phyloP scores from a whole-genome alignment of 2,888 invertebrate species.

The Aelia acuminata region DNA sequence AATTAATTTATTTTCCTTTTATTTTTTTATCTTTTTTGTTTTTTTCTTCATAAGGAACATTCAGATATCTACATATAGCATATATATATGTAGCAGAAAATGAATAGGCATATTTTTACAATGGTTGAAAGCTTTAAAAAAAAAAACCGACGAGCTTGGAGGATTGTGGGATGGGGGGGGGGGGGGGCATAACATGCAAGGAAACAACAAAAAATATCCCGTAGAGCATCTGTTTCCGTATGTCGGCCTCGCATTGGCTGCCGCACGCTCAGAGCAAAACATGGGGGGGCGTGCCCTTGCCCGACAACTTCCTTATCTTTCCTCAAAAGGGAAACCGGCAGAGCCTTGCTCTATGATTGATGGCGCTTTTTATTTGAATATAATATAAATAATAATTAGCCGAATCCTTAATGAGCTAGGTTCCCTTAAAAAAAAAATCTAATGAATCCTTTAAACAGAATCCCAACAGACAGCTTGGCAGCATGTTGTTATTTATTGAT shows the following conservation, averaged over 20 bases:
- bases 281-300: background rate
- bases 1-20: too few species aligned
- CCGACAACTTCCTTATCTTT: background rate
- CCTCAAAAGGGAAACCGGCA: conserved; percentile 32
- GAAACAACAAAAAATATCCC: background rate
- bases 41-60: too few species aligned
- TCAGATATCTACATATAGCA: too few species aligned
- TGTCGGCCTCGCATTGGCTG: background rate
- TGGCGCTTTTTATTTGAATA: background rate
- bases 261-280: background rate
- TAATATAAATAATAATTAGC: background rate
- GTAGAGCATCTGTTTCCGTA: background rate
- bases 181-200: background rate
- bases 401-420: background rate
- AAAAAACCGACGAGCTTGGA: background rate
- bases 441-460: too few species aligned
- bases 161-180: background rate
- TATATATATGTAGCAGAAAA: too few species aligned
- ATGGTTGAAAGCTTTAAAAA: too few species aligned
- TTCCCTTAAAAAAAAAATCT: background rate
- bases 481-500: too few species aligned
- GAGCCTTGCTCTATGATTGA: background rate
- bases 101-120: too few species aligned
- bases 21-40: background rate
- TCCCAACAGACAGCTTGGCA: too few species aligned